Percentiles rank a stretch among this genome's conserved stretches.
These are phyloP conservation scores for Oegoconia quadripuncta DNA, from an alignment of 2,888 invertebrate genomes.

Conservation along the genomic window DNA sequence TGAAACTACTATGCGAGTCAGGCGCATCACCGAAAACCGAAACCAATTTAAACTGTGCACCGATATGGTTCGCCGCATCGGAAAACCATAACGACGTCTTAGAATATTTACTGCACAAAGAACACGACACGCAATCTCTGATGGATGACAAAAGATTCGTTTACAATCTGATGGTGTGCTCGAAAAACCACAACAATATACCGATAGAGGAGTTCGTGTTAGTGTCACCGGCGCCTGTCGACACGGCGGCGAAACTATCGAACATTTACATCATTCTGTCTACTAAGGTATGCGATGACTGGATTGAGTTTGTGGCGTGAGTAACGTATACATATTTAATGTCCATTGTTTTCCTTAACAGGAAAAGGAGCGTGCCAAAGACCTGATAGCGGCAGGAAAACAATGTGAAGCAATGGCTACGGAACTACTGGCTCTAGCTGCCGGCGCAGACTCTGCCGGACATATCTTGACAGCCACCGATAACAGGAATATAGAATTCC, in stretches of 20 bases:
- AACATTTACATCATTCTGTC: constrained; percentile 93
- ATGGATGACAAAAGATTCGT: constrained; percentile 99
- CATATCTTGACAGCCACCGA: constrained; percentile 97
- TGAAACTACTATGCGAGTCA: constrained; percentile 95
- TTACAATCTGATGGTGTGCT: constrained; percentile 98
- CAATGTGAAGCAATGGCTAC: constrained; percentile 99
- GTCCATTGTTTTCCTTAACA: constrained; percentile 41
- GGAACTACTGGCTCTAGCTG: constrained; percentile 94
- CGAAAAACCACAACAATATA: constrained; percentile 96
- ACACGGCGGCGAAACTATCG: constrained; percentile 98
- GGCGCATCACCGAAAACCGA: constrained; percentile 97
- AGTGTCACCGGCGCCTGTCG: constrained; percentile 99
- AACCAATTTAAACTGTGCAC: constrained; percentile 97
- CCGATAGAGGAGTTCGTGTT: constrained; percentile 98
- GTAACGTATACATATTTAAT: constrained; percentile 29
- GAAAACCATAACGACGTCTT: constrained; percentile 98
- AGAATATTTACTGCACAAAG: constrained; percentile 97
- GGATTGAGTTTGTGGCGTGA: not conserved
- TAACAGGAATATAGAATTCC: constrained; percentile 94
- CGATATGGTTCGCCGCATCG: constrained; percentile 98
- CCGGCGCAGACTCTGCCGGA: constrained; percentile 96
- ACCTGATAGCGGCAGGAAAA: constrained; percentile 95
- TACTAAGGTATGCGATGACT: constrained; percentile 81
- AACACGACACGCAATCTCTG: constrained; percentile 97
- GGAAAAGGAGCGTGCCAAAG: constrained; percentile 99